Evolutionary conservation across 30 jellyfish, hydroid and myxozoan species (phyloP).

Genomic region (Mastigias papua): DNA sequence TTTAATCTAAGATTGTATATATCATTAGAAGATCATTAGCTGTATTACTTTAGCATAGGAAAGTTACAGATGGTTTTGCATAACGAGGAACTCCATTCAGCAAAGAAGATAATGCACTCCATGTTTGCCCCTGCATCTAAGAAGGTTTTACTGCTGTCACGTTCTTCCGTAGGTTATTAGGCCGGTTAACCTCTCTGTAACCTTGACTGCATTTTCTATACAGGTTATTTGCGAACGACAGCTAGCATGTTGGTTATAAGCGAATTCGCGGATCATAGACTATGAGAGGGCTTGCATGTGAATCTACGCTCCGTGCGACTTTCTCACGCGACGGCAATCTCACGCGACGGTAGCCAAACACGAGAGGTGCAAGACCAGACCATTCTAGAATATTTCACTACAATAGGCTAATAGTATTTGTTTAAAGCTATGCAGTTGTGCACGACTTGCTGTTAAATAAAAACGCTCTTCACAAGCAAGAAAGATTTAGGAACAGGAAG

Average conservation of each 20-base stretch:
- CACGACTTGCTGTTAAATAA: no score
- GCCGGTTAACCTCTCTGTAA: constrained; percentile 60
- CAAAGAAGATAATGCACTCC: background rate
- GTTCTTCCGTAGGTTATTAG: constrained; percentile 55
- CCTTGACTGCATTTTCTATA: constrained; percentile 50
- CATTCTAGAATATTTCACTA: background rate
- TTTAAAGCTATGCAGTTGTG: background rate
- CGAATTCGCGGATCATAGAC: constrained; percentile 42
- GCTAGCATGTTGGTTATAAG: constrained; percentile 53
- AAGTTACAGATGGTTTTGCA: no score
- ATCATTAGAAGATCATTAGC: no score
- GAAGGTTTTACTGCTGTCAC: constrained; percentile 9
- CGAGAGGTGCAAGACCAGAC: constrained; percentile 23
- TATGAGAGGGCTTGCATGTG: constrained; percentile 62
- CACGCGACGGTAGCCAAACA: constrained; percentile 67
- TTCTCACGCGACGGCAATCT: constrained; percentile 61
- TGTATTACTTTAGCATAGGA: no score
- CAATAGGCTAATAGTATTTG: background rate
- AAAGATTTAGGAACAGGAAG: no score
- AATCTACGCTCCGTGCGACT: constrained; percentile 31
- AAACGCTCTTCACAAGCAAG: no score
- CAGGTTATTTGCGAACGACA: constrained; percentile 52
- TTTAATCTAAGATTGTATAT: no score
- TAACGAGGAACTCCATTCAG: background rate
- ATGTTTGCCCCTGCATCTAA: background rate